Evolutionary conservation across 2,113 vertebrate species (phyloP), one percentile per base, ranked within the genome.

Genomic region (Hippocampus mohnikei): DNA sequence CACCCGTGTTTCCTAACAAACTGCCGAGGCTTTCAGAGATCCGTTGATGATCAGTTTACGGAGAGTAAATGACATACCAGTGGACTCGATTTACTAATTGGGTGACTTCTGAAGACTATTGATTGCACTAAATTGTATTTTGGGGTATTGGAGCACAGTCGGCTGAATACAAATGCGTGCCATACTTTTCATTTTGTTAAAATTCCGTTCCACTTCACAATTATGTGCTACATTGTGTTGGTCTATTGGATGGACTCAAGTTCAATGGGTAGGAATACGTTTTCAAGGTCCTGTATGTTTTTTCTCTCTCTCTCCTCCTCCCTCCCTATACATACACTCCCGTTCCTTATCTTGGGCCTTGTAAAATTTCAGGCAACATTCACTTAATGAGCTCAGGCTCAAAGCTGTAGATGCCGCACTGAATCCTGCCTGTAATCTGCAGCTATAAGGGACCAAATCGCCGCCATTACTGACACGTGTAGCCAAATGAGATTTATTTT

Each of bases 401-500:
- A 21, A 63, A 70, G 42, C 75, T 78, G 25, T 55, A 63, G 60
- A 65, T 21, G 70, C 7, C 60, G 37, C 23, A 42, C 33, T 40
- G 52, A 64, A 75, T 70, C 16, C 64, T 67, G 61, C 25, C 33
- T 80, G 16, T 23, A 42, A 77, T 71, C 59, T n/a, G 27, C 52
- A 70, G 60, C 60, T 68, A 37, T 42, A 16, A 70, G 52, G 41
- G 64, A 56, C 29, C 61, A 71, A 72, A 72, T 74, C 46, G n/a
- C 46, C 1, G 1, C 50, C 72, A 71, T 80, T 67, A 68, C 72
- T 65, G 65, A 46, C 71, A 67, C 69, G 37, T 74, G 73, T 33
- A 65, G 66, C 67, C 69, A 60, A 73, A 72, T 80, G 60, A 82
- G 50, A 67, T 67, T 78, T 64, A 60, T 69, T 46, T 27, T 20